Conservation (phyloP, 2,888 invertebrate species). For the Agriopis marginaria region DNA sequence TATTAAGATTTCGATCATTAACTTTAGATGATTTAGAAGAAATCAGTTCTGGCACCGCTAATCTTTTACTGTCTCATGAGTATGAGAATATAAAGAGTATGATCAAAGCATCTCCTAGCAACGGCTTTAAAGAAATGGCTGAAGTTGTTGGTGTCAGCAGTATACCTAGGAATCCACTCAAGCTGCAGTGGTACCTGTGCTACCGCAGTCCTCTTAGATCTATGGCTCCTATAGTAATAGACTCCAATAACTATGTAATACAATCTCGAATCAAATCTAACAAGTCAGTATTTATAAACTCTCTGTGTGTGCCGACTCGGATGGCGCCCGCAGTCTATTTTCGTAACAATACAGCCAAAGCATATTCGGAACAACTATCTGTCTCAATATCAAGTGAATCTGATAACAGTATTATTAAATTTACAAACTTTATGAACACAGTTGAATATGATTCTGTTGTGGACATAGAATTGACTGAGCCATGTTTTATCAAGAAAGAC, state of each 20-base stretch:
- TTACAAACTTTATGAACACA: conserved; percentile 69
- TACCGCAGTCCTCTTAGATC: conserved; percentile 73
- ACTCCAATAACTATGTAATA: conserved; percentile 66
- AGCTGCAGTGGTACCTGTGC: conserved; percentile 74
- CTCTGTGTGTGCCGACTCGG: conserved; percentile 76
- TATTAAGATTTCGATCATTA: conserved; percentile 77
- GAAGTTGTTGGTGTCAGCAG: conserved; percentile 44
- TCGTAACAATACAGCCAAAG: conserved; percentile 63
- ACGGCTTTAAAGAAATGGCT: conserved; percentile 47
- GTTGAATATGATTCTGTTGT: conserved; percentile 78
- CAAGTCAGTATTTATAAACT: conserved; percentile 79
- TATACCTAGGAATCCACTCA: conserved; percentile 64
- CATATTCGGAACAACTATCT: conserved; percentile 76
- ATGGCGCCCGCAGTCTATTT: conserved; percentile 74
- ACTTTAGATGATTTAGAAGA: conserved; percentile 72
- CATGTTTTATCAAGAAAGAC: conserved; percentile 76
- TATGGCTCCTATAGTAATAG: conserved; percentile 73
- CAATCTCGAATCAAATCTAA: conserved; percentile 72
- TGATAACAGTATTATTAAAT: conserved; percentile 69
- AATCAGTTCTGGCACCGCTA: conserved; percentile 63
- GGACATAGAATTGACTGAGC: conserved; percentile 73
- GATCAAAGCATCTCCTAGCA: conserved; percentile 45
- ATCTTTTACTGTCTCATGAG: conserved; percentile 70
- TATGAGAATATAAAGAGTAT: conserved; percentile 55
- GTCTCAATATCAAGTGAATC: conserved; percentile 70